Evolutionary conservation across 2,888 invertebrate genomes (phyloP).

Genomic region (Microctonus aethiopoides): DNA sequence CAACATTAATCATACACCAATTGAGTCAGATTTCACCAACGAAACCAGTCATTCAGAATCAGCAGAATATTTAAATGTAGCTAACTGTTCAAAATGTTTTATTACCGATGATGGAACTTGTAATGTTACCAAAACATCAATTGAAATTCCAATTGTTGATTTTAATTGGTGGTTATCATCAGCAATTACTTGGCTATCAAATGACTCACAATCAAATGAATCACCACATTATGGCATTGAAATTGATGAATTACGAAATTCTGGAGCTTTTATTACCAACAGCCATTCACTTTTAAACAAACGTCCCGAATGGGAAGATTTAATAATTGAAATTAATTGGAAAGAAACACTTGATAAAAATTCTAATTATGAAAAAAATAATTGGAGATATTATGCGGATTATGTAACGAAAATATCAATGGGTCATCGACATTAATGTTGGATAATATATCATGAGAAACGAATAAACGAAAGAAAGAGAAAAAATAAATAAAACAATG

Average conservation of each 20-base stretch:
- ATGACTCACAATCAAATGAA: too few relatives aligned
- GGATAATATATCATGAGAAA: background rate
- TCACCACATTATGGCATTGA: constrained; percentile 28
- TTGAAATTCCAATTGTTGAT: constrained; percentile 20
- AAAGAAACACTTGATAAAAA: constrained; percentile 50
- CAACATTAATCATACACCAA: background rate
- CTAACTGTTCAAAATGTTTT: background rate
- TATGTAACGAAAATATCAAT: constrained; percentile 48
- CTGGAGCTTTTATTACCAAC: constrained; percentile 40
- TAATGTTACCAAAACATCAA: background rate
- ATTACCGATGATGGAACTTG: background rate
- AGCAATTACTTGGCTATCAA: constrained; percentile 53
- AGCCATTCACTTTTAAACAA: constrained; percentile 45
- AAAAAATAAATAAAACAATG: background rate
- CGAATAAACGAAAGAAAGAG: background rate
- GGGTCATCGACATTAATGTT: constrained; percentile 45
- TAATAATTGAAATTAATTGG: constrained; percentile 53
- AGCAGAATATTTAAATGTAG: background rate
- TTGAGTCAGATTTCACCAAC: background rate
- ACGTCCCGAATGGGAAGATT: constrained; percentile 41
- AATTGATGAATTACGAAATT: constrained; percentile 7
- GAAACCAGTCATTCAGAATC: too few relatives aligned
- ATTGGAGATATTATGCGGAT: constrained; percentile 55
- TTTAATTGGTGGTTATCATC: constrained; percentile 59
- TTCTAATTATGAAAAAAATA: constrained; percentile 47